Evolutionary conservation across 1,140 invertebrate species (phyloP).

Genomic region (Zaprionus ghesquierei): DNA sequence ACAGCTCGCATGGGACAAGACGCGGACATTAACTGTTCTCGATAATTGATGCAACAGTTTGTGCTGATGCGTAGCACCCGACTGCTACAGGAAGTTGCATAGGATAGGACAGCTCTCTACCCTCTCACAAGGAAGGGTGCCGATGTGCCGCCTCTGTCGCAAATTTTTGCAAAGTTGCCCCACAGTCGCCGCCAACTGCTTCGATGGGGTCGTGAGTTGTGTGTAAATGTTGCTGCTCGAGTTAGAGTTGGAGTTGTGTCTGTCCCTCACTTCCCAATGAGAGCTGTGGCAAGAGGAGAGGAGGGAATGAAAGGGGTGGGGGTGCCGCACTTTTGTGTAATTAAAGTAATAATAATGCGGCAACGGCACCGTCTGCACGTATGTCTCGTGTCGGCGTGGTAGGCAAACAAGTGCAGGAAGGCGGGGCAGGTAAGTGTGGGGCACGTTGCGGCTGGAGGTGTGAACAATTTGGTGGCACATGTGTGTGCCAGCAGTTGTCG

Average conservation of each 20-base stretch:
- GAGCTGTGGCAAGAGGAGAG: background rate
- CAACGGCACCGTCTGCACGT: slow-evolving; percentile 22
- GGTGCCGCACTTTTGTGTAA: slow-evolving; percentile 47
- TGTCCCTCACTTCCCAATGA: background rate
- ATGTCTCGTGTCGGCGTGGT: slow-evolving; percentile 66
- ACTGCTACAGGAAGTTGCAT: background rate
- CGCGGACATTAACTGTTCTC: background rate
- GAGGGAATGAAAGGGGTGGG: background rate
- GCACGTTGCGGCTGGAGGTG: slow-evolving; percentile 43
- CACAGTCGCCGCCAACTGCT: slow-evolving; percentile 19
- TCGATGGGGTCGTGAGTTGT: slow-evolving; percentile 17
- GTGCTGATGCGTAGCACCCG: no score
- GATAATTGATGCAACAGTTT: slow-evolving; percentile 19
- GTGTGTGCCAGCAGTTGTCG: slow-evolving; percentile 36
- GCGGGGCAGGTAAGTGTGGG: slow-evolving; percentile 1
- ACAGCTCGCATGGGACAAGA: background rate
- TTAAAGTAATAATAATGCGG: slow-evolving; percentile 74
- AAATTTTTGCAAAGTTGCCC: slow-evolving; percentile 9
- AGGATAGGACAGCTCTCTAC: background rate
- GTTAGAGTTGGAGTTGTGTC: background rate
- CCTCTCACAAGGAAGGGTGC: no score
- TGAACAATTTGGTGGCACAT: slow-evolving; percentile 73
- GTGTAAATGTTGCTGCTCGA: slow-evolving; percentile 2
- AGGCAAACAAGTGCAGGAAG: background rate
- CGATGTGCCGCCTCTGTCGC: background rate